Percentiles rank a stretch among this genome's conserved stretches.
phyloP scores from a whole-genome alignment of 2,797 vertebrate species.

The Alfaro cultratus region DNA sequence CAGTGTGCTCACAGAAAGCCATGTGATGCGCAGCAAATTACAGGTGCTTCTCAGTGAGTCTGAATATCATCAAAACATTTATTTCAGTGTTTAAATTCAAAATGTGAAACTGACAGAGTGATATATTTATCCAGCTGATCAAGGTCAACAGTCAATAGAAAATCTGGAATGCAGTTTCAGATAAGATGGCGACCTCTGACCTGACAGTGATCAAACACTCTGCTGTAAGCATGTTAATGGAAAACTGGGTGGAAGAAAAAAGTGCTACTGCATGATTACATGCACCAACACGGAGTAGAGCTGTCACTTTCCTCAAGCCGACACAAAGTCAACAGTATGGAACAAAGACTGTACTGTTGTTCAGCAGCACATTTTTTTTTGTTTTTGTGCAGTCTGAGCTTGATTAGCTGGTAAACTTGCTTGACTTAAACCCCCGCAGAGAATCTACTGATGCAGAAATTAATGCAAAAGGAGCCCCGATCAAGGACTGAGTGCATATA shows the following conservation, averaged over 20 bases:
- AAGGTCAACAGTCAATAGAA: neutral
- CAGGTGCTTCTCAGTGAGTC: neutral
- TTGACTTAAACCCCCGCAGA: neutral
- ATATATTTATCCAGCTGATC: neutral
- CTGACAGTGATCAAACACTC: neutral
- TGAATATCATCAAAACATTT: constrained; percentile 5
- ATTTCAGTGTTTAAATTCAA: neutral
- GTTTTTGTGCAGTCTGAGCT: neutral
- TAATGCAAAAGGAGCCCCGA: neutral
- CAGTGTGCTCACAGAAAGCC: constrained; percentile 45
- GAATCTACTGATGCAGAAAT: neutral
- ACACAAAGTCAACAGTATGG: neutral
- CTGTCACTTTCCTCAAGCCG: neutral
- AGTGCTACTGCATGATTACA: neutral
- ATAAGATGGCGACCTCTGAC: neutral
- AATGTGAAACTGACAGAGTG: neutral
- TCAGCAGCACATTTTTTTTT: neutral
- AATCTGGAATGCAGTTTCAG: neutral
- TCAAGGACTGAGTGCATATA: neutral
- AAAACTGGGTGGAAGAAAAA: neutral
- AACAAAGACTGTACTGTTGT: neutral
- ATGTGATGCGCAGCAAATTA: constrained; percentile 44
- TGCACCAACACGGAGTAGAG: neutral
- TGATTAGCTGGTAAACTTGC: neutral
- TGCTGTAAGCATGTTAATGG: neutral